phyloP scores from a whole-genome alignment of 2,113 vertebrate genomes.

The Oenanthe oenanthe region DNA sequence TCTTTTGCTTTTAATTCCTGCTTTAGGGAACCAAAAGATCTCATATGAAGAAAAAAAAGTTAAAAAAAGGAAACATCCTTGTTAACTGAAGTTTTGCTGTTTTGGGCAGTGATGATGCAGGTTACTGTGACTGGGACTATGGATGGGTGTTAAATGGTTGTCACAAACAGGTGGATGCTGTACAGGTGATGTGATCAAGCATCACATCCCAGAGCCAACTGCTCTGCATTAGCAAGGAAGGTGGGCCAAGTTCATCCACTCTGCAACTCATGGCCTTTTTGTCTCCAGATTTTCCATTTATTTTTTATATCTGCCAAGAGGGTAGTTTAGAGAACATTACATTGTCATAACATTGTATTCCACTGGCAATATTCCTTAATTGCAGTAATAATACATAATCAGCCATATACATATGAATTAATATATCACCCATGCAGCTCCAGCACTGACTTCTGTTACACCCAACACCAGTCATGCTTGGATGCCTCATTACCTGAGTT shows the following conservation, averaged over 20 bases:
- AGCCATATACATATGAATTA: neutral
- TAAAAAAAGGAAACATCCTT: neutral
- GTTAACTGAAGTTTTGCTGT: neutral
- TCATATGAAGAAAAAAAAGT: neutral
- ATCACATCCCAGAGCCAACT: neutral
- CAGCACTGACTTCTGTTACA: neutral
- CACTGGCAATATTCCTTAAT: constrained; percentile 47
- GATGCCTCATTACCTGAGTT: neutral
- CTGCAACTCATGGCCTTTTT: neutral
- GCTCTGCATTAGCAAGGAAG: fast-evolving
- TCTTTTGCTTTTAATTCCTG: neutral
- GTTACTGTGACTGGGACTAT: neutral
- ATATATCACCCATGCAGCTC: neutral
- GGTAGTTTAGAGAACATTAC: constrained; percentile 52
- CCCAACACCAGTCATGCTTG: neutral
- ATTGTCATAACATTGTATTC: constrained; percentile 59
- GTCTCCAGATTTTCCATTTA: constrained; percentile 37
- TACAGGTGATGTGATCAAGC: neutral
- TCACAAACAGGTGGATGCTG: too few relatives aligned
- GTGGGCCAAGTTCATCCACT: neutral
- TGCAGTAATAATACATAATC: constrained; percentile 65
- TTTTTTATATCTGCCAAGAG: constrained; percentile 54
- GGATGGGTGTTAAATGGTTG: neutral
- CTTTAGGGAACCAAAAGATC: neutral
- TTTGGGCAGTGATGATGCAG: neutral